A percentile compares a stretch with the other conserved stretches of the same genome.
phyloP scores from a whole-genome alignment of 2,888 invertebrate species.

The Serripes groenlandicus region DNA sequence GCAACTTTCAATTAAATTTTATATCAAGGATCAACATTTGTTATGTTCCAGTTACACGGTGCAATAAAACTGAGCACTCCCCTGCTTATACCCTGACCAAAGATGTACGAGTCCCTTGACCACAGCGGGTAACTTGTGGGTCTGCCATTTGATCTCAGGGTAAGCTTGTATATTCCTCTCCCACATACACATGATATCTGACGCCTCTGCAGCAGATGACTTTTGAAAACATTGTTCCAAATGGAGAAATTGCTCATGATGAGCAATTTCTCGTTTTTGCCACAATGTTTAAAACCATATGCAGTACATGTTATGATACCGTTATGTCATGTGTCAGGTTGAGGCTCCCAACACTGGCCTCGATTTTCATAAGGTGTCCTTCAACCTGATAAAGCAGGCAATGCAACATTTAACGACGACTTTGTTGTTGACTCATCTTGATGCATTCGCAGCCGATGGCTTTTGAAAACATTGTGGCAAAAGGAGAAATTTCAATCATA shows the following conservation, averaged over 20 bases:
- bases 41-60: constrained; percentile 88
- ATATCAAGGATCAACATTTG: too few relatives aligned
- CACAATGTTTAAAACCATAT: too few relatives aligned
- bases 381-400: too few relatives aligned
- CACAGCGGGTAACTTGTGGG: background rate
- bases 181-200: background rate
- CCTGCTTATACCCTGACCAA: constrained; percentile 90
- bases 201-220: background rate
- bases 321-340: too few relatives aligned
- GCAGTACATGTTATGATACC: too few relatives aligned
- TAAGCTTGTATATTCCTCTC: background rate
- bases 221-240: background rate
- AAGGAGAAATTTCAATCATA: background rate
- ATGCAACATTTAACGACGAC: too few relatives aligned
- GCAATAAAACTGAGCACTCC: constrained; percentile 93
- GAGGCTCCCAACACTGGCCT: too few relatives aligned
- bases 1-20: too few relatives aligned
- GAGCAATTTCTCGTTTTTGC: too few relatives aligned
- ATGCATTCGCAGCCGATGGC: too few relatives aligned
- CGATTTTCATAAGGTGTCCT: too few relatives aligned
- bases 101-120: constrained; percentile 65
- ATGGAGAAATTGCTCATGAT: background rate
- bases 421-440: too few relatives aligned
- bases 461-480: background rate
- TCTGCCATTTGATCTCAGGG: constrained; percentile 1